Evolutionary conservation across 2,113 vertebrate species (phyloP), one percentile per base, ranked within the genome.

Genomic region (Chloebia gouldiae): DNA sequence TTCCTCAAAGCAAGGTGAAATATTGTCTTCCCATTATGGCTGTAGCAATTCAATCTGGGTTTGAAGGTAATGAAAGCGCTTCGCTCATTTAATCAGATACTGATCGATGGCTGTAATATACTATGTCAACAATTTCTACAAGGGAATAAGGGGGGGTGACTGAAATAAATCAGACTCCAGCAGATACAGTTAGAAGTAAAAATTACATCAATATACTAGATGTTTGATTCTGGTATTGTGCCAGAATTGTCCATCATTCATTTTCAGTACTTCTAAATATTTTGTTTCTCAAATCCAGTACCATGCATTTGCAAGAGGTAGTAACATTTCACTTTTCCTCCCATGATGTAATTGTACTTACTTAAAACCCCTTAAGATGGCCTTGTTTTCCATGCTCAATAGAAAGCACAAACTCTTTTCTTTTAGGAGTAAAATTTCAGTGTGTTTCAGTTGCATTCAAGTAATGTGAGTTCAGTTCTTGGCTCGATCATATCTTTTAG

Each of bases 61-160:
- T 49, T 81, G 61, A 69, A 97, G 85, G 91, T 91, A 95, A 94
- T 96, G 84, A 97, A 97, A 96, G 66, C 59, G 22, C 13, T 88
- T 91, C 81, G 69, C 86, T 76, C 75, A 80, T 97, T 96, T 95
- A 95, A 96, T 95, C 95, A 96, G 81, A 63, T 96, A 91, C 61
- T 90, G 91, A 97, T 87, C 56, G 65, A 96, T 97, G 92, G 78
- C 65, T 76, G 20, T 90, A 96, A 96, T 97, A 94, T 69, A 92
- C 45, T 94, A 68, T 68, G 88, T 37, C 72, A 97, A 95, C 90
- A 96, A 72, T 81, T 90, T 87, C 93, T 93, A 64, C 37, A 10
- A 84, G 79, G 51, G 47, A 90, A 56, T 45, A 70, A 78, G 39
- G 40, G 40, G 61, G 15, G 15, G 25, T 69, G 60, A 40, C 56